Evolutionary conservation across 2,888 invertebrate species (phyloP), one percentile per base, ranked within the genome.

Genomic region (Epistrophe grossulariae): DNA sequence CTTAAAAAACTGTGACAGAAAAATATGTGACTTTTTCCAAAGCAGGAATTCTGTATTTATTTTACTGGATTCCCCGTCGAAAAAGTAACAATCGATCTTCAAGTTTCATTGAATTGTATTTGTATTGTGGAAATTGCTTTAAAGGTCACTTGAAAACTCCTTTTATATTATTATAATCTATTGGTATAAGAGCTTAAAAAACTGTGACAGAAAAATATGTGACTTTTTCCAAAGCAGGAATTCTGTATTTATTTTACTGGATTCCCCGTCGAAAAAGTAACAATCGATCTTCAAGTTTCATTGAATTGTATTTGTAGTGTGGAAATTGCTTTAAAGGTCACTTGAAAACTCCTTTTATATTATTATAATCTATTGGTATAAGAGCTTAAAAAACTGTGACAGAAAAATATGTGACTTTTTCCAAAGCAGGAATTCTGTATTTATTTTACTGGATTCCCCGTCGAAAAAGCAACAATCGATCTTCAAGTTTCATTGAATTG

Each of bases 131-230:
- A 43, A 43, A 15, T 43, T 43, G 17, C 13, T 31, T 4, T 4
- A 17, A 2, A 3, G n/a, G 62, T 31, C 62, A 62, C 43, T 24
- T 8, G 43, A 15, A 45, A 64, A 64, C 64, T 64, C 64, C n/a
- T n/a, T n/a, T 6, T 45, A 28, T 45, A 45, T 28, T n/a, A 45
- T 28, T 9, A n/a, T n/a, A n/a, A n/a, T 64, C 28, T n/a, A 9
- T 64, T 57, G 71, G 13, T 45, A 28, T 71, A 28, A 3, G 24
- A 48, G 19, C 2, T 15, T 57, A 4, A 38, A 76, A 43, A 76
- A 43, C n/a, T 76, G 76, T 76, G 76, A 45, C 19, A 76, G 31
- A 76, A 9, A 43, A 74, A 55, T 10, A 4, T 28, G 15, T 43
- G 43, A 43, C 15, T 43, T 43, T 62, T 62, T 62, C n/a, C 5